These are phyloP conservation scores for Sphaerophoria rueppellii DNA, from an alignment of 2,888 invertebrate genomes.

Conservation along the genomic window DNA sequence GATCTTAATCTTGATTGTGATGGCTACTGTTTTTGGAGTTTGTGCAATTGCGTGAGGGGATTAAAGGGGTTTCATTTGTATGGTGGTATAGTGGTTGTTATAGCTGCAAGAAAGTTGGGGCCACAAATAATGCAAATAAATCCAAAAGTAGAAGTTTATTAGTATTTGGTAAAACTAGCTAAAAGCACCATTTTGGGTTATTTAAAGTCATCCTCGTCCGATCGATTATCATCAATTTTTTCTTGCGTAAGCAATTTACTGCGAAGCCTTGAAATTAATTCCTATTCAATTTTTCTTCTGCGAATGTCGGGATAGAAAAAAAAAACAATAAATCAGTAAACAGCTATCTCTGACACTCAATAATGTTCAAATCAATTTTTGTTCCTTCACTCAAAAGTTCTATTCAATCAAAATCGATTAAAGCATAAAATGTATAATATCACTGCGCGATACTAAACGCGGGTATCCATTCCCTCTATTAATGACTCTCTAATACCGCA, in stretches of 20 bases:
- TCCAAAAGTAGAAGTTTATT: too few relatives aligned
- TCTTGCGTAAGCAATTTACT: neutral
- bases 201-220: neutral
- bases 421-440: conserved; percentile 34
- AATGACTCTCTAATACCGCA: conserved; percentile 42
- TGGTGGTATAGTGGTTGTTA: too few relatives aligned
- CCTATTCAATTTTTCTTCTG: neutral
- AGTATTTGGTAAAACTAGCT: neutral
- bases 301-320: too few relatives aligned
- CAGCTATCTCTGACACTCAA: neutral
- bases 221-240: neutral
- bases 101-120: too few relatives aligned
- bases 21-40: neutral
- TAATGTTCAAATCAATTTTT: conserved; percentile 69
- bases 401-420: conserved; percentile 73
- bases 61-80: too few relatives aligned
- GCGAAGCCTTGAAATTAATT: neutral
- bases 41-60: too few relatives aligned
- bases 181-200: neutral
- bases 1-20: neutral
- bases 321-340: neutral
- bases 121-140: too few relatives aligned
- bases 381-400: conserved; percentile 55
- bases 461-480: conserved; percentile 56
- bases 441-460: conserved; percentile 9